Base-by-base conservation (phyloP, 2,113 vertebrate species). In the Fukomys damarensis region DNA sequence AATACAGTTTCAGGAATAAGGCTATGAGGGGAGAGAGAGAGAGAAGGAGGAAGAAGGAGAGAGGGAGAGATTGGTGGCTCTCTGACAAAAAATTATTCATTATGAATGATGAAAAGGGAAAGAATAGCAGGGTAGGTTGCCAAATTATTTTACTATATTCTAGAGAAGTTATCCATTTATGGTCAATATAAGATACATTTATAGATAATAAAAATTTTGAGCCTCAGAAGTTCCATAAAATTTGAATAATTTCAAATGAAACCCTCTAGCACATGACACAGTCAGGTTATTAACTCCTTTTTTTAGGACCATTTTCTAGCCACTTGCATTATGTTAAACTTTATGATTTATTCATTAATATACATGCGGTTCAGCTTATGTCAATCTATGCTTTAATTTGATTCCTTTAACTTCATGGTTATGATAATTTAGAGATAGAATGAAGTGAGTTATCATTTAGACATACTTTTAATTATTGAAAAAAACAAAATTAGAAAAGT, bases 401-500 rank as follows among this genome's bases (percentile, higher is more conserved):
- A 72, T 90, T 92, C 26, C 22, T 86, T 79, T 92, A 65, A 90
- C 74, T 94, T 96, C 17, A 90, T 19, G 1, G 24, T 52, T 86
- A 28, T 59, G 32, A 35, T 72, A 43, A 72, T 83, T 87, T 83
- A 59, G 66, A 93, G 72, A 65, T 58, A 26, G n/a, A 89, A 38
- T 56, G 74, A 19, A 58, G 28, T 43, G 76, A 85, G 11, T 58
- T 89, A 85, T 58, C 5, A 43, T 90, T 83, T 65, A n/a, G 65
- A 35, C 9, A 79, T 59, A 38, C 6, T 14, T 63, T 76, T 72
- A 83, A 74, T 88, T 89, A 79, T 89, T 89, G 19, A 3, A 38
- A 81, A 87, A 93, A 89, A 82, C 68, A 72, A 85, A 12, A 77
- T 35, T 92, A 52, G 66, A 86, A 83, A 92, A 92, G 58, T 70